These are phyloP conservation scores for Bombyx mandarina DNA, from an alignment of 1,140 invertebrate species.

Conservation along the genomic window DNA sequence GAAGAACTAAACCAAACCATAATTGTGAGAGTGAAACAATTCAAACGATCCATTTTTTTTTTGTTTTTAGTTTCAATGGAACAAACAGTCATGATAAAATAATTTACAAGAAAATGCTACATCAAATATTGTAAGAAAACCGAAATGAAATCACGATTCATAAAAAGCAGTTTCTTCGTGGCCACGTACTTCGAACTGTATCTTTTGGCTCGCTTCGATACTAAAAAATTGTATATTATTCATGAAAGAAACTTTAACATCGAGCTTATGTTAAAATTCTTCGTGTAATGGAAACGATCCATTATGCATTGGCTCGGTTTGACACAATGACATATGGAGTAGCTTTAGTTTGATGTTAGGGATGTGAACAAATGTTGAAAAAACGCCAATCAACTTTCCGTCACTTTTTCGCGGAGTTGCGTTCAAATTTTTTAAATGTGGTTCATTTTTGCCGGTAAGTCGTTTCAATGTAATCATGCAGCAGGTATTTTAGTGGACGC, in stretches of 20 bases:
- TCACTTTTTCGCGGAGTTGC: constrained; percentile 30
- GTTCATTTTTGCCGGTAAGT: constrained; percentile 21
- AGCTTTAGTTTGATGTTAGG: constrained; percentile 50
- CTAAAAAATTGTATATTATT: constrained; percentile 62
- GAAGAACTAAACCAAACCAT: too few species aligned
- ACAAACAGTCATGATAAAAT: too few species aligned
- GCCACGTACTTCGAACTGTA: neutral
- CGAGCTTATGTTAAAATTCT: constrained; percentile 64
- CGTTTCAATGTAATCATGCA: constrained; percentile 31
- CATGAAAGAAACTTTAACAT: constrained; percentile 63
- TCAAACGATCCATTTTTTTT: too few species aligned
- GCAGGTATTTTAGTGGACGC: constrained; percentile 47
- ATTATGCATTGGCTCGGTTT: constrained; percentile 49
- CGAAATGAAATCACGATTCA: neutral
- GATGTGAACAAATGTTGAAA: constrained; percentile 42
- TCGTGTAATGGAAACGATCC: constrained; percentile 68
- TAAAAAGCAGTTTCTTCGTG: neutral
- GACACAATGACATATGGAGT: constrained; percentile 63
- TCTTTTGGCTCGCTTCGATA: constrained; percentile 12
- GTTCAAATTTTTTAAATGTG: constrained; percentile 22
- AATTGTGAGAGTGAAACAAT: too few species aligned
- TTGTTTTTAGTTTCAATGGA: too few species aligned
- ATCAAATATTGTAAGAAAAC: neutral
- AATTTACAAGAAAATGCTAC: too few species aligned
- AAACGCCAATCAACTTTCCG: constrained; percentile 38